Conservation (phyloP, 2,797 vertebrate genomes). For the Danio choprae region DNA sequence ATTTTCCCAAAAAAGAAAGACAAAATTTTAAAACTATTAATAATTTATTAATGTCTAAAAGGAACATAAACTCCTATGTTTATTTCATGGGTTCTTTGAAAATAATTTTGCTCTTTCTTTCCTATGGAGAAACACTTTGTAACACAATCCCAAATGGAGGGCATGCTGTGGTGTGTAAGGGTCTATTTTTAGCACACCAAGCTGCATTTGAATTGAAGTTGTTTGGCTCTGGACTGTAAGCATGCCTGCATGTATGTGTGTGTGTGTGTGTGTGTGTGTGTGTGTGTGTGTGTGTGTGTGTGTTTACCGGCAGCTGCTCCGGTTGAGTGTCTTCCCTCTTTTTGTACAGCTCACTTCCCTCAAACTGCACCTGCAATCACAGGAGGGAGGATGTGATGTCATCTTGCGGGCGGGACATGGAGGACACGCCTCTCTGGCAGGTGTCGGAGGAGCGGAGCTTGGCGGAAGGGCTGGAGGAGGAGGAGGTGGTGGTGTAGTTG, state of each 20-base stretch:
- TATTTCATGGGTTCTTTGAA: too few relatives aligned
- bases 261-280: neutral
- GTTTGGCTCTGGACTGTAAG: neutral
- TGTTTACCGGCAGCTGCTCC: conserved; percentile 77
- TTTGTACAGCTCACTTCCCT: conserved; percentile 72
- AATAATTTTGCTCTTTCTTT: too few relatives aligned
- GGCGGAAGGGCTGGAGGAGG: conserved; percentile 50
- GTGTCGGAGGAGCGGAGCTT: conserved; percentile 52
- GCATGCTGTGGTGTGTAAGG: neutral
- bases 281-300: neutral
- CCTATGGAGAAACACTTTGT: neutral
- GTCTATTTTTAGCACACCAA: conserved; percentile 29
- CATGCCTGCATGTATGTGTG: neutral
- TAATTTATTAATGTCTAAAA: too few relatives aligned
- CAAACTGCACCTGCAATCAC: conserved; percentile 76
- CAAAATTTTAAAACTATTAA: too few relatives aligned
- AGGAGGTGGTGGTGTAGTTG: conserved; percentile 53
- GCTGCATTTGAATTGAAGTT: conserved; percentile 13
- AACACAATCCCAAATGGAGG: conserved; percentile 8
- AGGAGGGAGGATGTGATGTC: conserved; percentile 70
- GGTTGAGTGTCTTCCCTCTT: conserved; percentile 73
- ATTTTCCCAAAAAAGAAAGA: too few relatives aligned
- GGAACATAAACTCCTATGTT: too few relatives aligned
- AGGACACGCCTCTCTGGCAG: conserved; percentile 62
- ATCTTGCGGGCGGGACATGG: conserved; percentile 78